A percentile compares a stretch with the other conserved stretches of the same genome.
phyloP scores from a whole-genome alignment of 1,140 invertebrate genomes.

The Hesperophylax magnus region DNA sequence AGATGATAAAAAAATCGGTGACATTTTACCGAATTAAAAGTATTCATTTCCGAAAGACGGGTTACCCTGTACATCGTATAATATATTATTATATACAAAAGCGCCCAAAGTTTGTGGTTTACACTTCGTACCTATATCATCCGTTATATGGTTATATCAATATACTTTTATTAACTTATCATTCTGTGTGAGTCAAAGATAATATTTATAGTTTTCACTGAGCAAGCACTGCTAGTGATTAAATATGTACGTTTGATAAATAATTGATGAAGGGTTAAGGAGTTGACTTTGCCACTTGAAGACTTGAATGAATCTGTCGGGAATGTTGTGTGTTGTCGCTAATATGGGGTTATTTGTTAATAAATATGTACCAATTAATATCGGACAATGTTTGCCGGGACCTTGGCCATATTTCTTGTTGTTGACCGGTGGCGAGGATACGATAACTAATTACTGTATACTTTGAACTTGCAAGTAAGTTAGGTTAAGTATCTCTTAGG shows the following conservation, averaged over 20 bases:
- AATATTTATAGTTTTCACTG: constrained; percentile 38
- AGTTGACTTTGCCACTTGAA: constrained; percentile 32
- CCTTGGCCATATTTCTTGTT: not conserved
- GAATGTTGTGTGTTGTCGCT: not conserved
- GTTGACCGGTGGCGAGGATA: too few relatives aligned
- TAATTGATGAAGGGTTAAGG: constrained; percentile 37
- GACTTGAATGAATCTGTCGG: constrained; percentile 28
- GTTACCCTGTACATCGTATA: too few relatives aligned
- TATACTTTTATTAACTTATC: not conserved
- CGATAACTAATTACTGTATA: too few relatives aligned
- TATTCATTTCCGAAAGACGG: too few relatives aligned
- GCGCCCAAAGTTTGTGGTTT: too few relatives aligned
- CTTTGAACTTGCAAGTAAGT: too few relatives aligned
- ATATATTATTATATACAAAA: too few relatives aligned
- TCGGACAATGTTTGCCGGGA: constrained; percentile 21
- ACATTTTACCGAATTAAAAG: too few relatives aligned
- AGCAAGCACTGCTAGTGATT: constrained; percentile 3
- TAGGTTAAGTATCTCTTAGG: too few relatives aligned
- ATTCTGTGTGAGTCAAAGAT: constrained; percentile 32
- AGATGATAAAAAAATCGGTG: too few relatives aligned
- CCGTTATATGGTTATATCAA: too few relatives aligned
- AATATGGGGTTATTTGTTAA: constrained; percentile 27
- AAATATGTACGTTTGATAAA: constrained; percentile 41
- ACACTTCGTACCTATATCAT: too few relatives aligned
- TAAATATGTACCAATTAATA: constrained; percentile 43